Conservation (phyloP, 35 echinoderm and acorn worm genomes). For the Nesometra sesokonis region DNA sequence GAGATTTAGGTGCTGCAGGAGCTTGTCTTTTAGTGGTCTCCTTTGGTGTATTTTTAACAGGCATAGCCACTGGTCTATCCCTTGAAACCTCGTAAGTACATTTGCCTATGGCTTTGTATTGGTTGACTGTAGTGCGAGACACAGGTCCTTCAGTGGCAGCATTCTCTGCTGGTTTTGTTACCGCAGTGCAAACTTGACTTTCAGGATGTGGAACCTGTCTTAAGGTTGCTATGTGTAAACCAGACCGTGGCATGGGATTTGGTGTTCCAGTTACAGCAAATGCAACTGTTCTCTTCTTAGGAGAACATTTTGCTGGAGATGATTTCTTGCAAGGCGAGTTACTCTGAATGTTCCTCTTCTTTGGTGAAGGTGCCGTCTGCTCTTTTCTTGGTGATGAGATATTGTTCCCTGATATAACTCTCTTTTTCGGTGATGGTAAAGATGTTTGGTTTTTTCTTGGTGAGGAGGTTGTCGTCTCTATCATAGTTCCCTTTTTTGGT, state of each 20-base stretch:
- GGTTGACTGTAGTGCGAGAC: neutral
- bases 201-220: neutral
- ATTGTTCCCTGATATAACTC: neutral
- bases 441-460: neutral
- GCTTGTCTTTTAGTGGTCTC: neutral
- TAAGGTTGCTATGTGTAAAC: neutral
- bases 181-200: neutral
- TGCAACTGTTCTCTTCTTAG: neutral
- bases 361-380: neutral
- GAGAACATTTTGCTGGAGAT: neutral
- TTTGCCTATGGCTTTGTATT: neutral
- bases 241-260: neutral
- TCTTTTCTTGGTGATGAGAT: neutral
- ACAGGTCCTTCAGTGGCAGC: neutral
- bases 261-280: neutral
- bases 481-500: neutral
- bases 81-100: neutral
- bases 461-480: too few species aligned
- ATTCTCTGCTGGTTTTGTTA: neutral
- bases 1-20: neutral
- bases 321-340: neutral
- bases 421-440: neutral
- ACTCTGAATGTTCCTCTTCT: neutral
- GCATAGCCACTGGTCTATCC: neutral
- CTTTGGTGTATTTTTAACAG: neutral